These are phyloP conservation scores for Paramisgurnus dabryanus DNA, from an alignment of 2,113 vertebrate genomes.

Conservation along the genomic window DNA sequence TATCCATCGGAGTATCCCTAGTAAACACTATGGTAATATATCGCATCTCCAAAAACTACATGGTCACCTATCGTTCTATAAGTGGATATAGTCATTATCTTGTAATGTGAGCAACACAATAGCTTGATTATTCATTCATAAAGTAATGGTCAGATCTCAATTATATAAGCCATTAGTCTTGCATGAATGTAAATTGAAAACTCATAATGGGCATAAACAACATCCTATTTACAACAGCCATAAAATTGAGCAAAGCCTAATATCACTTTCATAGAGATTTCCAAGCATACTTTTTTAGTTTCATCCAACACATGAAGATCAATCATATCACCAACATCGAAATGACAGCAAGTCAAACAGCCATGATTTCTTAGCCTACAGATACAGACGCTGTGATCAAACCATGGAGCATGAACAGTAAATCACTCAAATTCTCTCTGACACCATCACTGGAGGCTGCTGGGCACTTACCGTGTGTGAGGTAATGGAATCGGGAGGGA, in stretches of 20 bases:
- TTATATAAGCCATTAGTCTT: neutral
- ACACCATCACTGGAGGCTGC: neutral
- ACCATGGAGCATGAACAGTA: neutral
- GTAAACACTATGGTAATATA: too few species aligned
- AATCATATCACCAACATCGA: neutral
- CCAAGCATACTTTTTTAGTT: neutral
- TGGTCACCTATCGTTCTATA: too few species aligned
- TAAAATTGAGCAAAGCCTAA: neutral
- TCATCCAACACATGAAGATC: neutral
- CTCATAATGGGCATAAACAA: neutral
- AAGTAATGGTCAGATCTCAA: too few species aligned
- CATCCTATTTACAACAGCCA: neutral
- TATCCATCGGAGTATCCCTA: too few species aligned
- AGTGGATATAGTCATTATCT: too few species aligned
- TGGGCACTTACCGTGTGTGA: slow-evolving; percentile 86
- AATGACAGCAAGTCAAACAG: neutral
- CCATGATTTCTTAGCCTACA: neutral
- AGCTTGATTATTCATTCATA: too few species aligned
- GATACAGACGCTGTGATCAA: neutral
- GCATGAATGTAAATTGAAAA: neutral
- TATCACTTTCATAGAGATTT: neutral
- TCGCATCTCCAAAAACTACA: too few species aligned
- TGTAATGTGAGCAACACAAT: too few species aligned
- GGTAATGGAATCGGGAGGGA: slow-evolving; percentile 95
- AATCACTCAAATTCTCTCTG: neutral